These are phyloP conservation scores for Drosophila pruinosa DNA, from an alignment of 1,140 invertebrate species.

Conservation along the genomic window DNA sequence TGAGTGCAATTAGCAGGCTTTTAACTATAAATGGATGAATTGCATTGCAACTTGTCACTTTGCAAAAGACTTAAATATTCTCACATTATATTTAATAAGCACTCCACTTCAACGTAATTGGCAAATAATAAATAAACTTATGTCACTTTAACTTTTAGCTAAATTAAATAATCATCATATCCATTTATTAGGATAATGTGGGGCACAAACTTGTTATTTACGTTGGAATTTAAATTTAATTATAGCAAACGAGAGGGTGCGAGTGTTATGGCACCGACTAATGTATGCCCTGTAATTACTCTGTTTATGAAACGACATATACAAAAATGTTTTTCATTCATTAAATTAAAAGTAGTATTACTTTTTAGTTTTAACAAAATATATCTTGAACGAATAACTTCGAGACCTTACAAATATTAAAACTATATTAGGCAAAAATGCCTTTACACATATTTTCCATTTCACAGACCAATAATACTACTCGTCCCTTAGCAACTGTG, in stretches of 20 bases:
- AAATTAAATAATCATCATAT: neutral
- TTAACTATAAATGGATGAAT: neutral
- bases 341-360: too few species aligned
- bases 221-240: slow-evolving; percentile 47
- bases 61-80: neutral
- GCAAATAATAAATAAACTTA: neutral
- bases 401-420: neutral
- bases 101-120: neutral
- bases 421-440: too few species aligned
- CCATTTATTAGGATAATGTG: neutral
- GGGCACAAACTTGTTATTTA: neutral
- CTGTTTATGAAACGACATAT: too few species aligned
- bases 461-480: neutral
- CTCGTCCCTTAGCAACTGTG: neutral
- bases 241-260: slow-evolving; percentile 1
- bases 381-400: too few species aligned
- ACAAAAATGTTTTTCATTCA: too few species aligned
- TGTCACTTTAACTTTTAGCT: neutral
- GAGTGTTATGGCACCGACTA: neutral
- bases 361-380: too few species aligned
- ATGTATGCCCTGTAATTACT: neutral
- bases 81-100: neutral
- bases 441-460: neutral
- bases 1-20: slow-evolving; percentile 25
- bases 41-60: neutral